These are phyloP conservation scores for Aelia acuminata DNA, from an alignment of 2,888 invertebrate genomes.

Conservation along the genomic window DNA sequence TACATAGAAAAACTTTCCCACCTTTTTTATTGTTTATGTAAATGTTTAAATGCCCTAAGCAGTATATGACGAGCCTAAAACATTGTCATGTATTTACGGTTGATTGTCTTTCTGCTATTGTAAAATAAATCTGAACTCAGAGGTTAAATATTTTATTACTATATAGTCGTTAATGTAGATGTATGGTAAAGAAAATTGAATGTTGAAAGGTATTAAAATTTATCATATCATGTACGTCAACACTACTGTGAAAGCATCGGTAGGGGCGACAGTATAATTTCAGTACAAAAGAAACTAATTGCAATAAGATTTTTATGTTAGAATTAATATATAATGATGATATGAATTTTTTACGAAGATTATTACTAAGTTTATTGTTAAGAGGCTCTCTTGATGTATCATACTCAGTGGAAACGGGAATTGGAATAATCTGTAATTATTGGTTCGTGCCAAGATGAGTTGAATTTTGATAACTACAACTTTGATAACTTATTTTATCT, in stretches of 20 bases:
- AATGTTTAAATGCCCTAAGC: slow-evolving; percentile 55
- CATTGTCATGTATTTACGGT: slow-evolving; percentile 50
- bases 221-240: slow-evolving; percentile 58
- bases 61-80: slow-evolving; percentile 53
- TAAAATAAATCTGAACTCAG: slow-evolving; percentile 52
- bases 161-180: slow-evolving; percentile 56
- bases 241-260: not conserved
- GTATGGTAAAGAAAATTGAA: slow-evolving; percentile 36
- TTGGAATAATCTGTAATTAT: not conserved
- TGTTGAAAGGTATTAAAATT: slow-evolving; percentile 57
- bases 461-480: slow-evolving; percentile 31
- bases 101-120: slow-evolving; percentile 54
- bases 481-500: too few relatives aligned
- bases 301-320: slow-evolving; percentile 54
- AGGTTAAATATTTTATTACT: slow-evolving; percentile 59
- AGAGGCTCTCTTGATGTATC: not conserved
- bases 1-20: slow-evolving; percentile 45
- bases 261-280: slow-evolving; percentile 54
- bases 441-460: not conserved
- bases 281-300: slow-evolving; percentile 60
- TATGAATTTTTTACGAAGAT: slow-evolving; percentile 42
- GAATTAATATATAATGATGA: slow-evolving; percentile 41
- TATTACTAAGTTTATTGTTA: slow-evolving; percentile 35
- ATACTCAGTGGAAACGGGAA: not conserved
- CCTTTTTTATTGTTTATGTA: slow-evolving; percentile 47